A percentile compares a stretch with the other conserved stretches of the same genome.
phyloP scores from a whole-genome alignment of 2,797 vertebrate species.

The Sebastes oblongus region DNA sequence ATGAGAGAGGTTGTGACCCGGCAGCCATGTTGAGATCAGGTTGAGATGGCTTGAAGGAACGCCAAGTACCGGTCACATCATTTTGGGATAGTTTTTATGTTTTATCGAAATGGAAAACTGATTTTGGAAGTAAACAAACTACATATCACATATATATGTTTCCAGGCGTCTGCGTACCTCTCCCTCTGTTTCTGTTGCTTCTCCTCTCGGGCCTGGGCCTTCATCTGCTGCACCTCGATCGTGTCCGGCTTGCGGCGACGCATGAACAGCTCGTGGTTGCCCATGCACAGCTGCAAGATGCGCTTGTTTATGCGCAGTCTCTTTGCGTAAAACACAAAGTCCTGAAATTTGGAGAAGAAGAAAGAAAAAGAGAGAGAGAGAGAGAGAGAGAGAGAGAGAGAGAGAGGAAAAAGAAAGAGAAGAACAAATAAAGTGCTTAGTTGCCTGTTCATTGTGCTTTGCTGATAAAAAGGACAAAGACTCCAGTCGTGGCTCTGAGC shows the following conservation, averaged over 20 bases:
- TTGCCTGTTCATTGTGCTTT: background rate
- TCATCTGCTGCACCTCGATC: constrained; percentile 99
- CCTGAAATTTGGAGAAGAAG: constrained; percentile 74
- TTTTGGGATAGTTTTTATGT: background rate
- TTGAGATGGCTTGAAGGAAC: too few species aligned
- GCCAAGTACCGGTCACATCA: too few species aligned
- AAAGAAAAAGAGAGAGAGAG: too few species aligned
- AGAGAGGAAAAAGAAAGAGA: background rate
- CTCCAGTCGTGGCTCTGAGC: background rate
- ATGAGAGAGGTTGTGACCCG: too few species aligned
- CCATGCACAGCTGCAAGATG: constrained; percentile 97
- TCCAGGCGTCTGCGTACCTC: constrained; percentile 63
- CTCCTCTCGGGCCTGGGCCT: constrained; percentile 94
- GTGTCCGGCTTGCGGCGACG: constrained; percentile 95
- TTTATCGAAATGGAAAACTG: background rate
- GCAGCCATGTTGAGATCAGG: too few species aligned
- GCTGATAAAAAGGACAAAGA: constrained; percentile 19
- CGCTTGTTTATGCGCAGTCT: constrained; percentile 96
- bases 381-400: background rate
- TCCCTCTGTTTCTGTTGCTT: constrained; percentile 92
- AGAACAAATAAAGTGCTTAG: background rate
- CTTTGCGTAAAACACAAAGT: constrained; percentile 95
- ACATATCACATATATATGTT: background rate
- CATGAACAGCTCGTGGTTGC: constrained; percentile 97
- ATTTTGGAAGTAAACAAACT: background rate